Conservation (phyloP, 2,888 invertebrate species). For the Leptinotarsa juncta region DNA sequence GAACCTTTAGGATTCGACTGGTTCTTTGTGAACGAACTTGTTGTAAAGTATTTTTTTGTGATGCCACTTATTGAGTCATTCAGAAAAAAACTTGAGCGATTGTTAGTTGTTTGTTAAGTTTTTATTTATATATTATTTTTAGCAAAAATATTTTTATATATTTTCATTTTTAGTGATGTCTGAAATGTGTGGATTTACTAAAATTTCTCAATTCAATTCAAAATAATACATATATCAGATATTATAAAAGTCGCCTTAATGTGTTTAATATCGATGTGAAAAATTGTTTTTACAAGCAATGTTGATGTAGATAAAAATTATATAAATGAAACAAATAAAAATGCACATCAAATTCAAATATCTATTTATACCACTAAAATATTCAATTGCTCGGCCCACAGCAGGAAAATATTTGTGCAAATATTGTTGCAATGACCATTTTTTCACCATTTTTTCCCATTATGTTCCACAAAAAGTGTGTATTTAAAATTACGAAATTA, state of each 20-base stretch:
- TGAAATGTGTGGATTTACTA: not conserved
- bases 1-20: not conserved
- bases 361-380: not conserved
- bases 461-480: not conserved
- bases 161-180: not conserved
- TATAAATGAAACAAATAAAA: constrained; percentile 20
- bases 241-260: constrained; percentile 32
- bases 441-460: not conserved
- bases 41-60: not conserved
- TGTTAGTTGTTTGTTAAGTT: constrained; percentile 14
- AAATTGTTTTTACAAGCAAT: constrained; percentile 32
- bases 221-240: constrained; percentile 27
- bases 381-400: constrained; percentile 16
- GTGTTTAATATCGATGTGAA: constrained; percentile 22
- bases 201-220: not conserved
- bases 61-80: not conserved
- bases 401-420: not conserved
- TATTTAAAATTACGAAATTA: constrained; percentile 18
- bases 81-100: constrained; percentile 1
- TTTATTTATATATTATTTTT: constrained; percentile 8
- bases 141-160: not conserved
- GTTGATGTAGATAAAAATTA: constrained; percentile 34
- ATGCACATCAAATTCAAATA: constrained; percentile 30
- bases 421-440: not conserved
- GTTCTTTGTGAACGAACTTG: not conserved